Evolutionary conservation across 2,113 vertebrate genomes (phyloP), one percentile per base, ranked within the genome.

Genomic region (Sporophila hypoxantha): DNA sequence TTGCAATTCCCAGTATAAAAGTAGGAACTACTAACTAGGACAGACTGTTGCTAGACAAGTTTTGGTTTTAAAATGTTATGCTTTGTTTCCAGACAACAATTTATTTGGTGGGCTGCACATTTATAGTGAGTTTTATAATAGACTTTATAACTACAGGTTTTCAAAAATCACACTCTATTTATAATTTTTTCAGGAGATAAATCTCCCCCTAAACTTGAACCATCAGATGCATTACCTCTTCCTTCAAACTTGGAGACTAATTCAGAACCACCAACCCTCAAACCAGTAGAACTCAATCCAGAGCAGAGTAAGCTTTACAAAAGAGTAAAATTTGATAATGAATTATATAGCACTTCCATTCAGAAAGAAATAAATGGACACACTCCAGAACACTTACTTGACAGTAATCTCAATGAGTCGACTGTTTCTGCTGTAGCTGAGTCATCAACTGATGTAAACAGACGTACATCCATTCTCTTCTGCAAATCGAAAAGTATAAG

Each of bases 141-240:
- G 96, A 95, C 88, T 96, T 96, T 97, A 93, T 97, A 97, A 96
- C 94, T 95, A 94, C 90, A 97, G 93, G 95, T 95, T 97, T 97
- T 97, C 96, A 97, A 97, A 97, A 97, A 97, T 96, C 96, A 96
- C 96, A 95, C 88, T 97, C 97, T 98, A 98, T 98, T 97, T 97
- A 98, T 98, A 97, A 97, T 97, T 97, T 96, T 98, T 98, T 96
- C 98, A 99, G 98, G 97, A 95, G 99, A 99, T 97, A 99, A 98
- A 97, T 99, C 98, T 96, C 99, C 99, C 97, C 99, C 99, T 94
- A 99, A 98, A 97, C 98, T 99, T 97, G 99, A 99, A 97, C 98
- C 97, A 85, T 98, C 98, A 77, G 98, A 99, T 97, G 97, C 98
- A 96, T 98, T 98, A 93, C 98, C 98, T 91, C 98, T 98, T 93